Evolutionary conservation across 2,888 invertebrate species (phyloP), one percentile per base, ranked within the genome.

Genomic region (Drosophila meridionalis): DNA sequence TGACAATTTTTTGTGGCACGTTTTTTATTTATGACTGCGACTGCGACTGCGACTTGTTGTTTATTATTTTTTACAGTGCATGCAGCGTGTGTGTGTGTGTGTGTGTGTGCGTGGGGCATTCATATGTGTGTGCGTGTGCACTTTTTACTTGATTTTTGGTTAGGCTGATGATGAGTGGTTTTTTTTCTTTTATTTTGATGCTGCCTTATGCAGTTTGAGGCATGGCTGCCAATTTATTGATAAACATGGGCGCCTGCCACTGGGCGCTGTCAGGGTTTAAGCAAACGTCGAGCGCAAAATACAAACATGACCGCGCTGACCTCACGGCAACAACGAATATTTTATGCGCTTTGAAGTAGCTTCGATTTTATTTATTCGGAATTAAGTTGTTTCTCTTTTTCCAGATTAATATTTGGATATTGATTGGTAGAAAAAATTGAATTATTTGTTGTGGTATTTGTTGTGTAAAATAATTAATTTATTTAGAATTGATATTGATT

Each of bases 161-260:
- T 75, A 76, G 71, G 73, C 53, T 62, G 65, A 30, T 65, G 65
- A 40, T 56, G 71, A 36, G 67, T 53, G 26, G 42, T 36, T 43
- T 60, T 45, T 43, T 55, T 75, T 65, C 50, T 66, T 72, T 73
- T 72, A 47, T 82, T 74, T 56, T 59, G 48, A 36, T 59, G 53
- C 30, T 74, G 69, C 59, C 69, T 56, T 56, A 53, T 65, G 64
- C 73, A 74, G 75, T 80, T 82, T 76, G 87, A 76, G 84, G 73
- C 74, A 69, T 62, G 76, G 69, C 82, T 82, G 83, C 78, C 85
- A 84, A 78, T 82, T 85, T 87, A 87, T 85, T 84, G 85, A 87
- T 87, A 85, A 87, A 87, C 83, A 81, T 71, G 63, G 73, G 56
- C 32, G 63, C 26, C 60, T 30, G 43, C 47, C 48, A 36, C 47